These are phyloP conservation scores for Ophthalmolycus amberensis DNA, from an alignment of 2,113 vertebrate species.

Conservation along the genomic window DNA sequence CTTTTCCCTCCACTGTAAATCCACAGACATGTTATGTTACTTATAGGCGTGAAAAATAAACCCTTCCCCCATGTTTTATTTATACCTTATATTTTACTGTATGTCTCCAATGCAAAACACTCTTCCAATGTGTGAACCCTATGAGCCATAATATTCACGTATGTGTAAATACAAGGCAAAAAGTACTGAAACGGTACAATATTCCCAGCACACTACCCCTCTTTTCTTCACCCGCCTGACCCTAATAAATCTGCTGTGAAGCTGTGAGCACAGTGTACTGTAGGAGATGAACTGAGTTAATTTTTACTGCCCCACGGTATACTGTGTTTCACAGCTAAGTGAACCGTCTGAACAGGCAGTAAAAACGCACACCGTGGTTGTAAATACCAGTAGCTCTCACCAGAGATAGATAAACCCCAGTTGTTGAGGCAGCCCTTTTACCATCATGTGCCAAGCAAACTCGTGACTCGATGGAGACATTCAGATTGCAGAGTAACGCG, in stretches of 20 bases:
- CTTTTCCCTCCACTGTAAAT: not conserved
- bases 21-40: not conserved
- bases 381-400: slow-evolving; percentile 65
- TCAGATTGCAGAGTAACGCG: slow-evolving; percentile 21
- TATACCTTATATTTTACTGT: not conserved
- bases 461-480: not conserved
- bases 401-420: slow-evolving; percentile 28
- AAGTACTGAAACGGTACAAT: not conserved
- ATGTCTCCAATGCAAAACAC: slow-evolving; percentile 11
- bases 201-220: not conserved
- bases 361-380: slow-evolving; percentile 52
- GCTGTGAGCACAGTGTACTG: slow-evolving; percentile 29
- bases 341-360: slow-evolving; percentile 33
- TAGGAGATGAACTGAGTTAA: slow-evolving; percentile 47
- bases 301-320: slow-evolving; percentile 56
- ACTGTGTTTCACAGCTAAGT: slow-evolving; percentile 54
- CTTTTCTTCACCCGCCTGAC: not conserved
- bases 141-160: not conserved
- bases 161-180: not conserved
- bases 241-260: slow-evolving; percentile 18
- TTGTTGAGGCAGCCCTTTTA: slow-evolving; percentile 35
- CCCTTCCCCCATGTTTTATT: not conserved
- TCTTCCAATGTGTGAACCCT: not conserved
- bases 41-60: not conserved
- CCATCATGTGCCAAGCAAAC: slow-evolving; percentile 1